Evolutionary conservation across 2,888 invertebrate genomes (phyloP).

Genomic region (Leptogaster cylindrica): DNA sequence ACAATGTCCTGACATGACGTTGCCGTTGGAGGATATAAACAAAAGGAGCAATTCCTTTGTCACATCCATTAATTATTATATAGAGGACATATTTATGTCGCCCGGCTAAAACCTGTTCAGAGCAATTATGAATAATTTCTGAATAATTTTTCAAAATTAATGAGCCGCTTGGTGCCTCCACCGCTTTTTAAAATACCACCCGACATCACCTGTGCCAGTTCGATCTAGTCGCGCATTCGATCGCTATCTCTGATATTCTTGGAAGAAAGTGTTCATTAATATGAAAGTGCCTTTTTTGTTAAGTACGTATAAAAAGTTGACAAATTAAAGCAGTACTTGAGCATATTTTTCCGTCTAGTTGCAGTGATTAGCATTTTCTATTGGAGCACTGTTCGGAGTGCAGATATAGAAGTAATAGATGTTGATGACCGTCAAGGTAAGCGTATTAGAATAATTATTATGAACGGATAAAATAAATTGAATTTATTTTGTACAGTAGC

Average conservation of each 20-base stretch:
- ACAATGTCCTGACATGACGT: background rate
- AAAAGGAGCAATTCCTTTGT: too few relatives aligned
- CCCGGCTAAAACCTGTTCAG: constrained; percentile 20
- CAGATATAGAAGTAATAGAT: constrained; percentile 19
- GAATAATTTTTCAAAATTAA: constrained; percentile 27
- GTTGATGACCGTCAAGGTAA: constrained; percentile 13
- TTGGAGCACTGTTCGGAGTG: background rate
- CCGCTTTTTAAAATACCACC: constrained; percentile 6
- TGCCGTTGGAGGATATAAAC: background rate
- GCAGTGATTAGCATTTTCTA: background rate
- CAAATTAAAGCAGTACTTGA: too few relatives aligned
- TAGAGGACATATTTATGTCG: constrained; percentile 13
- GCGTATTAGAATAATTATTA: background rate
- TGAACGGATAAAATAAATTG: background rate
- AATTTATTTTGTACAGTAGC: background rate
- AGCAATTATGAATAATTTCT: too few relatives aligned
- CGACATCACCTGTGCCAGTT: background rate
- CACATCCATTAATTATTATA: background rate
- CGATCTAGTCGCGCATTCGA: background rate
- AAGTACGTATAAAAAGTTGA: constrained; percentile 8
- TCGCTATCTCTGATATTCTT: background rate
- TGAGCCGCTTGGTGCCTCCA: constrained; percentile 17
- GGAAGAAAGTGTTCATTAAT: background rate
- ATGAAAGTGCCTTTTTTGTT: background rate
- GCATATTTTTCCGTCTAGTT: background rate